A percentile compares a stretch with the other conserved stretches of the same genome.
phyloP scores from a whole-genome alignment of 2,888 invertebrate genomes.

The Diarsia rubi region DNA sequence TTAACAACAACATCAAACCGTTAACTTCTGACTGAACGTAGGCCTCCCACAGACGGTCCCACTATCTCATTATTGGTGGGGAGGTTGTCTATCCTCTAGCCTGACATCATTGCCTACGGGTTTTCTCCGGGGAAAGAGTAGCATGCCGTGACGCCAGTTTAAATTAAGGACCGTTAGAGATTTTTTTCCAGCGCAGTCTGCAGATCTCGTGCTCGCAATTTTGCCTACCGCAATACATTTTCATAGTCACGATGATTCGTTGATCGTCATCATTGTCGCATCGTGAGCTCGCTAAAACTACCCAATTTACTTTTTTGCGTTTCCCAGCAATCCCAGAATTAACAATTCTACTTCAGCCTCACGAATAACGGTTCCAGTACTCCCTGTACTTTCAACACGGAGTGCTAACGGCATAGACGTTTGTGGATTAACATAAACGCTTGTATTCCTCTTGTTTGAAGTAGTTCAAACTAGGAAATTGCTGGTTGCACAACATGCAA shows the following conservation, averaged over 20 bases:
- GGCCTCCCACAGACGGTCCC: neutral
- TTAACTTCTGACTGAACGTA: neutral
- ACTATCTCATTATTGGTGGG: constrained; percentile 7
- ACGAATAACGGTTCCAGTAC: constrained; percentile 69
- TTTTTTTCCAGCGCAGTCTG: constrained; percentile 20
- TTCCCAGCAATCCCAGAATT: constrained; percentile 57
- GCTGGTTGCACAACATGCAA: constrained; percentile 63
- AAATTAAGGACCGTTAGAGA: constrained; percentile 36
- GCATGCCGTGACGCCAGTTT: constrained; percentile 6
- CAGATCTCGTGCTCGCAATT: constrained; percentile 40
- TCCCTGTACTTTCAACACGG: constrained; percentile 55
- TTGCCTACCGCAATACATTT: constrained; percentile 37
- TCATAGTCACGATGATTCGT: constrained; percentile 55
- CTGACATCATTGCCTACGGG: constrained; percentile 13
- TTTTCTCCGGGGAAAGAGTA: neutral
- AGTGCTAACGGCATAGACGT: constrained; percentile 59
- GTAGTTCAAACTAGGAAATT: constrained; percentile 67
- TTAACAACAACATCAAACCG: constrained; percentile 15
- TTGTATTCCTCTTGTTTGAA: constrained; percentile 68
- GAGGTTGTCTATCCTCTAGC: constrained; percentile 13
- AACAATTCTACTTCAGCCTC: constrained; percentile 55
- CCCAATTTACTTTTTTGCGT: constrained; percentile 35
- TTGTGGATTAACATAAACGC: constrained; percentile 75
- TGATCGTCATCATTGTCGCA: constrained; percentile 51
- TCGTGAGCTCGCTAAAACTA: constrained; percentile 54